Base-by-base conservation (phyloP, 2,797 vertebrate genomes). In the Perodicticus potto region DNA sequence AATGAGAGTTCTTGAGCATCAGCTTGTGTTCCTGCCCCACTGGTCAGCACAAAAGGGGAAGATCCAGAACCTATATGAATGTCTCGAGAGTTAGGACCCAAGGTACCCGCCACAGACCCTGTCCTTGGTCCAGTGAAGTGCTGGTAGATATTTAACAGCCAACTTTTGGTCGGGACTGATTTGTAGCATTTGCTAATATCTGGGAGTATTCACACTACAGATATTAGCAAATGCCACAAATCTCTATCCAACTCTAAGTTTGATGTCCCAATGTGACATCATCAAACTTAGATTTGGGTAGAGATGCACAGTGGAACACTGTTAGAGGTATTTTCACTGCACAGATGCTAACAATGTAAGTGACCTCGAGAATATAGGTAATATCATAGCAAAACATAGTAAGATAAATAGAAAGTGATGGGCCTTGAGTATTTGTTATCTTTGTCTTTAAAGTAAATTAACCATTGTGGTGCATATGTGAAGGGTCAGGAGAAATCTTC, bases 371-470 rank as follows among this genome's bases (percentile, higher is more conserved):
- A 84, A 10, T 61, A 67, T n/a, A 65, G 49, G 40, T 85, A 40
- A 34, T 34, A 72, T 37, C n/a, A 67, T 34, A 72, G 45, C n/a
- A 67, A 94, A 69, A 87, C 10, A 32, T 11, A 49, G 25, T 34
- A 73, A 88, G 73, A 85, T 73, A 34, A 61, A 61, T 40, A 57
- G 37, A 16, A 94, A 65, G 32, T 9, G 55, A 43, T 92, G 53
- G 27, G 23, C 55, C 45, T 49, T 85, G 32, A 86, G 34, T 61
- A 23, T 57, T 84, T 70, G 23, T 77, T 78, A 53, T 61, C 25
- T 87, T 87, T 84, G 34, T 86, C 73, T 91, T 77, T 67, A 72
- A 89, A 63, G 13, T 80, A 88, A 87, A 22, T 86, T 84, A 84
- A 63, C 1, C 70, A 55, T n/a, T n/a, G n/a, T n/a, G n/a, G n/a